Conservation (phyloP, 1,140 invertebrate genomes). For the Caenorhabditis tropicalis region DNA sequence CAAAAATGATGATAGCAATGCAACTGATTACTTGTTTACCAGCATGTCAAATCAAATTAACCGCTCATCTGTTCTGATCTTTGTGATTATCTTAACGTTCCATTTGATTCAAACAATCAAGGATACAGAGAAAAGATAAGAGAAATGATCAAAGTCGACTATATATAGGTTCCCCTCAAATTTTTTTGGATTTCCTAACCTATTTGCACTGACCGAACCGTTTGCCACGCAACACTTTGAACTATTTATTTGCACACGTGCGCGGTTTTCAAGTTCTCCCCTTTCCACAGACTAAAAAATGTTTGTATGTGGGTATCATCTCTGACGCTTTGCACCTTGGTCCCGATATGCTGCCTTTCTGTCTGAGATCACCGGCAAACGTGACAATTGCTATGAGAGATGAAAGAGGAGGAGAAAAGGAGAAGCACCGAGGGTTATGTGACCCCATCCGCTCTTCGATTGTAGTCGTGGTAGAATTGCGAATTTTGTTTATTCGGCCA, state of each 20-base stretch:
- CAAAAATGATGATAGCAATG: background rate
- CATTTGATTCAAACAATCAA: conserved; percentile 7
- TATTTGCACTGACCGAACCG: conserved; percentile 34
- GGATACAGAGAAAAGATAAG: background rate
- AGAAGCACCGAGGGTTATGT: conserved; percentile 17
- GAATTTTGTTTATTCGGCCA: background rate
- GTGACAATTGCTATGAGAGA: conserved; percentile 36
- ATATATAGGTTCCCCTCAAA: background rate
- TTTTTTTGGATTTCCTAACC: background rate
- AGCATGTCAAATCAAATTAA: background rate
- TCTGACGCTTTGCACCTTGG: conserved; percentile 42
- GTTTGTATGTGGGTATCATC: background rate
- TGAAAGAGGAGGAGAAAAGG: background rate
- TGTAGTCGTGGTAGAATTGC: background rate
- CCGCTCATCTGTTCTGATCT: background rate
- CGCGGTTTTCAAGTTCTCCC: background rate
- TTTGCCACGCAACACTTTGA: conserved; percentile 25
- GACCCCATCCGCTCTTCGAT: background rate
- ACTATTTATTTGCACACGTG: conserved; percentile 40
- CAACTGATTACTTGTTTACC: background rate
- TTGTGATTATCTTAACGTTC: background rate
- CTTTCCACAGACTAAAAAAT: background rate
- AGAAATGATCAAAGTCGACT: background rate
- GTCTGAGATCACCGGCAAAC: conserved; percentile 24
- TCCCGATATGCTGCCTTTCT: background rate